phyloP scores from a whole-genome alignment of 2,113 vertebrate species.

The Pseudopodoces humilis region DNA sequence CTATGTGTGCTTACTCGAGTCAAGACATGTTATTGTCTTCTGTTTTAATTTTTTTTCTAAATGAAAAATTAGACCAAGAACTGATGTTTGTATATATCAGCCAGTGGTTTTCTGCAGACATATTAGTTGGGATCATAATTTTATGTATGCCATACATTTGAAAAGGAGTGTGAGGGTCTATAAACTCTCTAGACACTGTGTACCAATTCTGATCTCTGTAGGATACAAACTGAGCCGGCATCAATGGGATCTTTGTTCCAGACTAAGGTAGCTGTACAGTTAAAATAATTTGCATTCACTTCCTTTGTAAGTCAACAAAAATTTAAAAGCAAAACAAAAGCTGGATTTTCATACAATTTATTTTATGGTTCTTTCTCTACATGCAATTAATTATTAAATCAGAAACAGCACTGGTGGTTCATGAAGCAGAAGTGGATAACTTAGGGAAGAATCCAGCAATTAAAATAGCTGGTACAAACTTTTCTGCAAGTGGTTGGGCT shows the following conservation, averaged over 20 bases:
- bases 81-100: not conserved
- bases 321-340: not conserved
- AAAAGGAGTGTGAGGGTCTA: not conserved
- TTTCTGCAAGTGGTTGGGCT: not conserved
- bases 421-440: not conserved
- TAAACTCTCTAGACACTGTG: not conserved
- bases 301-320: not conserved
- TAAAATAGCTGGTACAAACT: not conserved
- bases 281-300: not conserved
- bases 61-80: not conserved
- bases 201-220: not conserved
- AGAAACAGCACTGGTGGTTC: not conserved
- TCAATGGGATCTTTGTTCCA: not conserved
- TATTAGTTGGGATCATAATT: not conserved
- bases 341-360: not conserved
- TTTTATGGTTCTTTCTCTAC: not conserved
- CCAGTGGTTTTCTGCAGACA: not conserved
- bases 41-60: not conserved
- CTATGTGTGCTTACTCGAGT: not conserved
- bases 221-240: not conserved
- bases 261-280: not conserved
- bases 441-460: not conserved
- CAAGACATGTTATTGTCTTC: not conserved
- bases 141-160: not conserved
- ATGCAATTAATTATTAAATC: not conserved